Conservation (phyloP, 2,797 vertebrate species). For the Acanthurus tractus region DNA sequence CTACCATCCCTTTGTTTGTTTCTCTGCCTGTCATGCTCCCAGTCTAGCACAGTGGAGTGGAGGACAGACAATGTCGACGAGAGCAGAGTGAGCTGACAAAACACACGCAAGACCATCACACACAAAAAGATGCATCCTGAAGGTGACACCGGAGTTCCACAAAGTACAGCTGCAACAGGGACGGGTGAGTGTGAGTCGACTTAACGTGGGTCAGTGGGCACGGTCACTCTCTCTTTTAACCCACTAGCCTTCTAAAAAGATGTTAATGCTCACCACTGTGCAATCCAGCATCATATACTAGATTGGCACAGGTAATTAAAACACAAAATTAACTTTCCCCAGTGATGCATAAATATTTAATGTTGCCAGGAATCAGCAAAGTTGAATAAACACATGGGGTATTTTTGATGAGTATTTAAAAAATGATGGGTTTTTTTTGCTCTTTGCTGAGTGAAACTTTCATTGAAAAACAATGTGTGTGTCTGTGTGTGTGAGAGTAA, state of each 20-base stretch:
- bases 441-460: background rate
- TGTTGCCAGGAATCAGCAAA: slow-evolving; percentile 13
- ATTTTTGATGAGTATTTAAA: too few species aligned
- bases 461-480: background rate
- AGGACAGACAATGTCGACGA: slow-evolving; percentile 60
- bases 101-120: slow-evolving; percentile 59
- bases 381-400: background rate
- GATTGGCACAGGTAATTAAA: slow-evolving; percentile 23
- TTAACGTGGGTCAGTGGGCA: slow-evolving; percentile 40
- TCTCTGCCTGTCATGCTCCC: slow-evolving; percentile 52
- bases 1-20: slow-evolving; percentile 31
- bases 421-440: slow-evolving; percentile 6
- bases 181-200: slow-evolving; percentile 52
- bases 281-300: slow-evolving; percentile 39
- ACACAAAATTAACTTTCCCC: slow-evolving; percentile 27
- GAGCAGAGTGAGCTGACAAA: slow-evolving; percentile 75
- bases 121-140: slow-evolving; percentile 60
- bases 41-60: slow-evolving; percentile 49
- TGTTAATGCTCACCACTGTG: slow-evolving; percentile 37
- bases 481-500: background rate
- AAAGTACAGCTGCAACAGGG: slow-evolving; percentile 53
- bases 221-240: slow-evolving; percentile 22
- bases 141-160: slow-evolving; percentile 59
- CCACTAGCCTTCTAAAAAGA: slow-evolving; percentile 17
- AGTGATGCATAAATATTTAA: slow-evolving; percentile 29